Base-by-base conservation (phyloP, 2,113 vertebrate genomes). In the Neolamprologus ventralis region DNA sequence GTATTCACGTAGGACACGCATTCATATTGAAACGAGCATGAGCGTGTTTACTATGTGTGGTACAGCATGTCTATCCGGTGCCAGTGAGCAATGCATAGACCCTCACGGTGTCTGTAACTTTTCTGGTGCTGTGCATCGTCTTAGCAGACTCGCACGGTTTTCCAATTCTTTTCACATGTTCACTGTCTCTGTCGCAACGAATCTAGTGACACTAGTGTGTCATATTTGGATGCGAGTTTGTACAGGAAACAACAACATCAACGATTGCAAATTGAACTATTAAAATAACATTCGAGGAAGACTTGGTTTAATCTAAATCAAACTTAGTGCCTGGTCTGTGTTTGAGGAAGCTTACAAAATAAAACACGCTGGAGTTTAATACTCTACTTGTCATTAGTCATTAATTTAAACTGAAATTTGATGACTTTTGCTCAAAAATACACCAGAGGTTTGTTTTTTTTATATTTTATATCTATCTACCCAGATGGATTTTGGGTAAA, bases 161-260 rank as follows among this genome's bases (percentile, higher is more conserved):
- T 3, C 26, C 7, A 0, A 78, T 8, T 31, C 71, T 4, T 49
- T 8, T 49, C 23, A 78, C 45, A 3, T 1, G 3, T 75, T 47
- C 9, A 6, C 40, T 0, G 21, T 47, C 40, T 28, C 21, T 7
- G 40, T 75, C 9, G 6, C 6, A 19, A n/a, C 26, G 0, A 78
- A 7, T 49, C 42, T 12, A 75, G 23, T 5, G 42, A 17, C 16
- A 47, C 71, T 11, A 49, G 42, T 75, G 23, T 28, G 42, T 49
- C 40, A 23, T 5, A 28, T 47, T 4, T 47, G 71, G 7, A 19
- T 26, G 21, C 0, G 23, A 19, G 16, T 31, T 78, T n/a, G 26
- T 49, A 49, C 16, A 75, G 9, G 42, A 31, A 47, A 47, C 23
- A 73, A 73, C 37, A 73, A 7, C 26, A 19, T 31, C 9, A 17